Base-by-base conservation (phyloP, 2,888 invertebrate species). In the Mythimna impura region DNA sequence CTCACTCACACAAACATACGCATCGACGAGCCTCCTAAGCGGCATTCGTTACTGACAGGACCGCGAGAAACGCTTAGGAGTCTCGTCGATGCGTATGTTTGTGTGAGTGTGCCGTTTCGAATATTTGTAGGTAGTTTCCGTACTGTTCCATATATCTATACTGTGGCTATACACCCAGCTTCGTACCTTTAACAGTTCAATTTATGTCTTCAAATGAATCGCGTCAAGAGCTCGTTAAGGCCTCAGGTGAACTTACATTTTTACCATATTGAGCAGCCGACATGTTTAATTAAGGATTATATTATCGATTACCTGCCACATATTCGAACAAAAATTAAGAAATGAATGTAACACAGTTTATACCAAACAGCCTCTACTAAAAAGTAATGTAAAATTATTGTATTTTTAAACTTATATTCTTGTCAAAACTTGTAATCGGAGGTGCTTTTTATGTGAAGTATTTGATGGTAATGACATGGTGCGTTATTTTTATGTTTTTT, bases 371-470 rank as follows among this genome's bases (percentile, higher is more conserved):
- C 73, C 69, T 64, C 62, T 66, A 78, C 40, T 70, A 34, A 57
- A 58, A 40, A 86, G 43, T 75, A 62, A 71, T 52, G 47, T 69
- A 50, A 68, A 71, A 70, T 73, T 72, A 76, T 78, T 88, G 82
- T 85, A 84, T 86, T 88, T 83, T 82, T 81, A 70, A 73, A 66
- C 60, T 84, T 76, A 79, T 88, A 89, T 90, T 92, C 89, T 91
- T 92, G 89, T 93, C 89, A 89, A 87, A 87, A 88, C 89, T 83
- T 88, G 82, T 89, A 91, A 91, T 90, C 88, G 89, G 86, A 92
- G 94, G 95, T 94, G 95, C 95, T 94, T 93, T 89, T 90, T 90
- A 90, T 86, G 89, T 90, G 83, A 89, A 87, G 86, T 84, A 87
- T 89, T 89, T 87, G 88, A 87, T 87, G 88, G 87, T 81, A 85